These are phyloP conservation scores for Neelides sp. DNA, from an alignment of 1,140 invertebrate species.

Conservation along the genomic window DNA sequence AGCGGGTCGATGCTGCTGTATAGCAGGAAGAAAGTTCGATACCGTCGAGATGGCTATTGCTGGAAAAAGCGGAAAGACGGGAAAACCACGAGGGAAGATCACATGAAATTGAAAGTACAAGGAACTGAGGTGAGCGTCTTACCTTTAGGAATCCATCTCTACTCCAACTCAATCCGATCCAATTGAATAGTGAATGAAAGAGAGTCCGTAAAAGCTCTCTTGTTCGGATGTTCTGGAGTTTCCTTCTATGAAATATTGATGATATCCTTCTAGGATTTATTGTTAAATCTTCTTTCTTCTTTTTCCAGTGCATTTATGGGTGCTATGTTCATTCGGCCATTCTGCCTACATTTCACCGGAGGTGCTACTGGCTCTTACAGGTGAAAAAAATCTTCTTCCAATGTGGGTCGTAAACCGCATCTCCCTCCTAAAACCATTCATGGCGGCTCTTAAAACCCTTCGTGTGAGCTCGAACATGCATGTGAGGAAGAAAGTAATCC, in stretches of 20 bases:
- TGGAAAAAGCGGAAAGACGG: conserved; percentile 98
- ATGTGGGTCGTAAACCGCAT: no score
- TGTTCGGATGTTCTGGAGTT: conserved; percentile 3
- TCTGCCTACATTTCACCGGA: conserved; percentile 88
- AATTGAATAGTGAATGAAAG: not conserved
- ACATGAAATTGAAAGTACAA: conserved; percentile 98
- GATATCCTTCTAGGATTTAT: not conserved
- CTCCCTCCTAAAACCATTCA: no score
- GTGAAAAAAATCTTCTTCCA: no score
- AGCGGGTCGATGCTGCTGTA: conserved; percentile 95
- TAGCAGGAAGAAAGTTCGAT: conserved; percentile 88
- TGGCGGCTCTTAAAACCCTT: no score
- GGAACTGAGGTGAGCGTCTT: conserved; percentile 65
- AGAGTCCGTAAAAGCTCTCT: not conserved
- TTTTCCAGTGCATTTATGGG: conserved; percentile 80
- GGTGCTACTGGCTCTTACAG: conserved; percentile 94
- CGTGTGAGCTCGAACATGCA: no score
- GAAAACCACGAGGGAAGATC: conserved; percentile 94
- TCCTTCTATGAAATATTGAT: no score
- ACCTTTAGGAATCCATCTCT: not conserved
- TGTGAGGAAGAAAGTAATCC: no score
- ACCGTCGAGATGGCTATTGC: conserved; percentile 91
- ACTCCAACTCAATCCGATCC: not conserved
- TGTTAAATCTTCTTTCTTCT: conserved; percentile 27
- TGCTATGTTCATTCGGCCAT: conserved; percentile 98